Base-by-base conservation (phyloP, 2,797 vertebrate species). In the Scomberomorus guttatus region DNA sequence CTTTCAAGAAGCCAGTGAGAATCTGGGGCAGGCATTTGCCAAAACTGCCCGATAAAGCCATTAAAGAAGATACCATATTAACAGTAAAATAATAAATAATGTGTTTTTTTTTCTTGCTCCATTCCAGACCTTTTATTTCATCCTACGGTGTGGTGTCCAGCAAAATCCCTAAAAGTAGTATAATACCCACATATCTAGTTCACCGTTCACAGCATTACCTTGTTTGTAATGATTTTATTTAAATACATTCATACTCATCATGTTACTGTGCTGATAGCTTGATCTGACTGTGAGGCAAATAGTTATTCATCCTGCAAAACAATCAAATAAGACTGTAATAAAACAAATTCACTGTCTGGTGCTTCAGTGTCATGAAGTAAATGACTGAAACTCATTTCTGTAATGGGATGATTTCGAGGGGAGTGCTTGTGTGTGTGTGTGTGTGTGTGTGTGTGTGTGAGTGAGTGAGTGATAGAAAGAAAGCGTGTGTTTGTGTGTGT, bases 11-110 rank as follows among this genome's bases (percentile, higher is more conserved):
- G 72, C 62, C 75, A 65, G 68, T 62, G 77, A 69, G 89, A 89
- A 89, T 85, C 77, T 87, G 69, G 89, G 80, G 84, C 88, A 87
- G 87, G 71, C 17, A 54, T 90, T 87, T 68, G 52, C 79, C 77
- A 66, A 87, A 86, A 50, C 39, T 37, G 74, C 42, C 77, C 77
- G 78, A 86, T 78, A 59, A 72, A 79, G 75, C 75, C 60, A 81
- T 78, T 80, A 81, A 82, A 80, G 44, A 84, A 68, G 48, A 77
- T 25, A 59, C 24, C 42, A 68, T 48, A 77, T 11, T 74, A 66
- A 63, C 68, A 64, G 54, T 68, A 9, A 75, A 85, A 63, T 29
- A 68, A n/a, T n/a, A 44, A 80, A 79, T 66, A 32, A 77, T 68
- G 54, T 37, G 32, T 34, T 66, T 72, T 65, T 65, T 86, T 32